Evolutionary conservation across 1,140 invertebrate species (phyloP).

Genomic region (Brachionus asplanchnoidis): DNA sequence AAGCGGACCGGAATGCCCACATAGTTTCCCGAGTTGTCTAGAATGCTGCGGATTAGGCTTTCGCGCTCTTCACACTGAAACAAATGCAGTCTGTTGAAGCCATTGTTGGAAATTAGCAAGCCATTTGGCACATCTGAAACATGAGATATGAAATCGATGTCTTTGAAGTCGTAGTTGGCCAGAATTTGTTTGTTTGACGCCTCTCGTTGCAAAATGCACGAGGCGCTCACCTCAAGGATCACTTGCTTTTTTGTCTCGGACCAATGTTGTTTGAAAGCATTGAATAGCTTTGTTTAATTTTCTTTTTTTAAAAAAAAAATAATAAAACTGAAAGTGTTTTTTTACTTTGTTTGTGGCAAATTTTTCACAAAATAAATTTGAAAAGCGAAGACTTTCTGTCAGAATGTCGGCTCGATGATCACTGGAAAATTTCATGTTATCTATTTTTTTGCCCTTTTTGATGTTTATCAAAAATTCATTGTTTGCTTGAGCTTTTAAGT

Average conservation of each 20-base stretch:
- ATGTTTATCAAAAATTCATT: slow-evolving; percentile 76
- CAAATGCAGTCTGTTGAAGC: slow-evolving; percentile 77
- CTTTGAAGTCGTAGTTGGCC: slow-evolving; percentile 80
- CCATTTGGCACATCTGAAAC: slow-evolving; percentile 66
- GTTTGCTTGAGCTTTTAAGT: slow-evolving; percentile 51
- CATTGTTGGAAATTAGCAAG: slow-evolving; percentile 79
- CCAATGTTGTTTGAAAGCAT: slow-evolving; percentile 91
- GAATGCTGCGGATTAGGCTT: slow-evolving; percentile 76
- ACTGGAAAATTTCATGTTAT: slow-evolving; percentile 93
- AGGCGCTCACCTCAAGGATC: slow-evolving; percentile 79
- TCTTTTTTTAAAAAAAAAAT: slow-evolving; percentile 24
- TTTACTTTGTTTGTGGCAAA: not conserved
- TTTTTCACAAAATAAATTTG: slow-evolving; percentile 45
- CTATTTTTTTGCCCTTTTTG: slow-evolving; percentile 76
- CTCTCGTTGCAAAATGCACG: slow-evolving; percentile 82
- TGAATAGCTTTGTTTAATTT: slow-evolving; percentile 68
- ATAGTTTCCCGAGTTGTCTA: slow-evolving; percentile 71
- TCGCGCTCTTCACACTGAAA: slow-evolving; percentile 77
- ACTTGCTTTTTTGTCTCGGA: slow-evolving; percentile 80
- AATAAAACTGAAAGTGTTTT: slow-evolving; percentile 35
- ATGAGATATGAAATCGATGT: slow-evolving; percentile 73
- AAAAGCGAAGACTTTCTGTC: slow-evolving; percentile 79
- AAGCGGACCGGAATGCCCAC: slow-evolving; percentile 78
- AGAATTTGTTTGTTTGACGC: slow-evolving; percentile 67
- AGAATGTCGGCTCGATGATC: slow-evolving; percentile 85